Conservation (phyloP, 2,113 vertebrate species). For the Mesoclemmys tuberculata region DNA sequence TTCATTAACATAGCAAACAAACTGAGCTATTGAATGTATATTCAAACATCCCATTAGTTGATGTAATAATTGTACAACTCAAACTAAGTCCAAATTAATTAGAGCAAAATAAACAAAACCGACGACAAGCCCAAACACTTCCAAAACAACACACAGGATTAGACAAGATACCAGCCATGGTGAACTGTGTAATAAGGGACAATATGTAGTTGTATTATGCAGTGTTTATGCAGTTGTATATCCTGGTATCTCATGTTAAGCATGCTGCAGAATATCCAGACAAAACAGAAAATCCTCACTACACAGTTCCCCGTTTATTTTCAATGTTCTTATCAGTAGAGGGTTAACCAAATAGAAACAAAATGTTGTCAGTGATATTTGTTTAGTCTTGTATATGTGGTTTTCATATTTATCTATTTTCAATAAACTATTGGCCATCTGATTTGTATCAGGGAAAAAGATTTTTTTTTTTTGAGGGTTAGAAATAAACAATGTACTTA, state of each 20-base stretch:
- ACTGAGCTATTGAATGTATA: background rate
- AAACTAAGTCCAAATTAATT: background rate
- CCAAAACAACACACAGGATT: background rate
- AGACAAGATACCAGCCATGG: background rate
- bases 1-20: background rate
- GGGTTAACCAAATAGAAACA: background rate
- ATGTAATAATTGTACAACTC: background rate
- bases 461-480: background rate
- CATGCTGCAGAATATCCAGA: background rate
- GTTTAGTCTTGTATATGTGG: background rate
- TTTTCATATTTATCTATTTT: background rate
- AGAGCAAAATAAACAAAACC: background rate
- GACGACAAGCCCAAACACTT: background rate
- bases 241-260: background rate
- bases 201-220: too few relatives aligned
- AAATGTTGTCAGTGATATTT: background rate
- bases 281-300: background rate
- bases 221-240: background rate
- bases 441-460: background rate
- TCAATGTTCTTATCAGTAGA: background rate
- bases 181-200: background rate
- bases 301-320: too few relatives aligned
- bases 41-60: background rate
- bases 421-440: background rate
- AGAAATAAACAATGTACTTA: background rate